Evolutionary conservation across 1,140 invertebrate species (phyloP), one percentile per base, ranked within the genome.

Genomic region (Leptonema lineaticorne): DNA sequence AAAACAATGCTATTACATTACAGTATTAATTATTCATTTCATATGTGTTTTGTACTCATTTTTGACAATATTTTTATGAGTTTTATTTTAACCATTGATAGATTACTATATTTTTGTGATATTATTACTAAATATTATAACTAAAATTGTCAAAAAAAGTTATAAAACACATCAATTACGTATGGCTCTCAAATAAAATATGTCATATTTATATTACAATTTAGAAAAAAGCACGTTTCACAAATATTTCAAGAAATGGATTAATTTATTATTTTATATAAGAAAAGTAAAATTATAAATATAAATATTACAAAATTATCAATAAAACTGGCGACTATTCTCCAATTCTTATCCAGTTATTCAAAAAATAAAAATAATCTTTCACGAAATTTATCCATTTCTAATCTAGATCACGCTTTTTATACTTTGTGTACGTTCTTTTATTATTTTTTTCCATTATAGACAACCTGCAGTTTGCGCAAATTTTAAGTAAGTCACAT

Each of bases 401-500:
- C 26, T 50, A n/a, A n/a, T n/a, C n/a, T 30, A 1, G 29, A 45
- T 69, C 59, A 67, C 64, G 65, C 66, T 73, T 69, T 6, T 57
- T 28, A 68, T 73, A 64, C 68, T 73, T 57, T 70, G 69, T 67
- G 66, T 73, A 67, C 68, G 48, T 69, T 67, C 68, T 48, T n/a
- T n/a, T n/a, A n/a, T n/a, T n/a, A n/a, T n/a, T 70, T 69, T 65
- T 70, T 70, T 70, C 60, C 66, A 66, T 56, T 73, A 58, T 70
- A 73, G 71, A 70, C 71, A 64, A 66, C 68, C 71, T 14, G 71
- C 71, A 63, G 71, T 73, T 70, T 59, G 50, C 50, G 57, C 71
- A 73, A 70, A 50, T 65, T 69, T 70, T 68, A 73, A 73, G 71
- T 73, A 73, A 73, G 71, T 73, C 67, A 69, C 58, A 63, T 69